Percentiles rank a stretch among this genome's conserved stretches.
Conservation (phyloP, 1,140 invertebrate species). For the Lucilia cuprina region DNA sequence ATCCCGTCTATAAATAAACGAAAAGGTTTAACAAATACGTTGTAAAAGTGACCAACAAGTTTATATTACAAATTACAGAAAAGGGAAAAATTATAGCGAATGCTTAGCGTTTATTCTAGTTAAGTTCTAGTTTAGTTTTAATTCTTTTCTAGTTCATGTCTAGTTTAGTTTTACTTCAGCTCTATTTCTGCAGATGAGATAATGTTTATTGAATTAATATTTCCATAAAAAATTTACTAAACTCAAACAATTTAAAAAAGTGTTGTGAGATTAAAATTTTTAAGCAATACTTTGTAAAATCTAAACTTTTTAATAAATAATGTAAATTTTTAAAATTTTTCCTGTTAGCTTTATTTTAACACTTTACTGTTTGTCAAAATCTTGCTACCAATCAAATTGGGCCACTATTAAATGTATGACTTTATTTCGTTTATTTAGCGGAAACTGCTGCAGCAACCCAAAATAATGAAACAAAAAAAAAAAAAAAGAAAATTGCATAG, state of each 20-base stretch:
- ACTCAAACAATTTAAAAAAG: no score
- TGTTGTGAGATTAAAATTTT: no score
- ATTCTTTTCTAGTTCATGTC: no score
- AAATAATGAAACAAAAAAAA: background rate
- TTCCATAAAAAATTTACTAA: no score
- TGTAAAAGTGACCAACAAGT: background rate
- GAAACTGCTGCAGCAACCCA: background rate
- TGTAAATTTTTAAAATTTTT: no score
- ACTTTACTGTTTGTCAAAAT: background rate
- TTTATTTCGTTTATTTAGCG: constrained; percentile 10
- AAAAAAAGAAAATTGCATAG: background rate
- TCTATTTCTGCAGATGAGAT: no score
- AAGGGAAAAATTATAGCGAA: background rate
- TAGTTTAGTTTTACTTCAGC: no score
- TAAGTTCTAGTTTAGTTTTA: no score
- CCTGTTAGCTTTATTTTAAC: background rate
- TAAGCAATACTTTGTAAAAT: no score
- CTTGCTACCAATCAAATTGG: background rate
- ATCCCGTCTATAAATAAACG: background rate
- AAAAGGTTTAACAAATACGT: background rate
- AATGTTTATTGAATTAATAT: no score
- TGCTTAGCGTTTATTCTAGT: no score
- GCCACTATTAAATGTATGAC: background rate
- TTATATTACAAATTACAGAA: background rate
- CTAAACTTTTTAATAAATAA: no score